Evolutionary conservation across 2,888 invertebrate genomes (phyloP).

Genomic region (Seira ritae): DNA sequence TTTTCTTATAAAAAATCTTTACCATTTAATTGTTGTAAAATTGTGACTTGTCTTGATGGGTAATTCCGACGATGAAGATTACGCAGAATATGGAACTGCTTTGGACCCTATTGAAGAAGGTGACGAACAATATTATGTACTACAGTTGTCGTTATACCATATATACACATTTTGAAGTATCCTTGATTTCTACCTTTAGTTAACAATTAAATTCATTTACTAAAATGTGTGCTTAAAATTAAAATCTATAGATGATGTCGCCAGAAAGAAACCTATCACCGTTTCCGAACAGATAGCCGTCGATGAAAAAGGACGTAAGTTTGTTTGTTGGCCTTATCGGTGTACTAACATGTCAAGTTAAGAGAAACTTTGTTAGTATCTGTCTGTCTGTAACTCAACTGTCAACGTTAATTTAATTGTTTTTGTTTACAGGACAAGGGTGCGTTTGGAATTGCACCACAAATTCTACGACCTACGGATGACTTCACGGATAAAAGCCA

Average conservation of each 20-base stretch:
- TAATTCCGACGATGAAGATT: slow-evolving; percentile 79
- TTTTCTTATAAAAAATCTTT: too few species aligned
- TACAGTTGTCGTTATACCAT: background rate
- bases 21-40: background rate
- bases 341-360: too few species aligned
- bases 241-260: slow-evolving; percentile 84
- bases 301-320: too few species aligned
- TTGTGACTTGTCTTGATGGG: too few species aligned
- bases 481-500: slow-evolving; percentile 80
- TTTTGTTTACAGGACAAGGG: slow-evolving; percentile 86
- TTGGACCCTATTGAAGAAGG: slow-evolving; percentile 91
- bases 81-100: slow-evolving; percentile 86
- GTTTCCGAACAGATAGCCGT: slow-evolving; percentile 90
- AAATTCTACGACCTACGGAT: slow-evolving; percentile 86
- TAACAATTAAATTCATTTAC: too few species aligned
- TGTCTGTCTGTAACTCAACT: too few species aligned
- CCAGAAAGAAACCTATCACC: slow-evolving; percentile 86
- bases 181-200: slow-evolving; percentile 27
- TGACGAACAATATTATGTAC: slow-evolving; percentile 75
- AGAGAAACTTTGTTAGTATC: too few species aligned
- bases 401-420: too few species aligned
- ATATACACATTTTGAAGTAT: background rate
- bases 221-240: too few species aligned
- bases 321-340: too few species aligned
- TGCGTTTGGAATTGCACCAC: slow-evolving; percentile 96